Evolutionary conservation across 2,797 vertebrate genomes (phyloP).

Genomic region (Bradypodion pumilum): DNA sequence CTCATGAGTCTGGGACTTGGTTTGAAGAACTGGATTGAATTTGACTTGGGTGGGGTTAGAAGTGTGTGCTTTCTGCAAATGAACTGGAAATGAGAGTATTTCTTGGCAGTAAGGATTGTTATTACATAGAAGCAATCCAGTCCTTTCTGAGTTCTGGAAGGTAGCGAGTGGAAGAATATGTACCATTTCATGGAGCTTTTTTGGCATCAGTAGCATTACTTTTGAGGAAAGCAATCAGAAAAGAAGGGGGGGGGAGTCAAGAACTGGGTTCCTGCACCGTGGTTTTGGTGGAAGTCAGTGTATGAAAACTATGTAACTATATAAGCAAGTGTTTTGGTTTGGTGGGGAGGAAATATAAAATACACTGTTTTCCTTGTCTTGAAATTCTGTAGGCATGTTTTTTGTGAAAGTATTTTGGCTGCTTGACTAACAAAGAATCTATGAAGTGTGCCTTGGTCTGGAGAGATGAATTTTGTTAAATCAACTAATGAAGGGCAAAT

Average conservation of each 20-base stretch:
- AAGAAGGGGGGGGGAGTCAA: neutral
- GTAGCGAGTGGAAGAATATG: neutral
- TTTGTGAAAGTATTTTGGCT: neutral
- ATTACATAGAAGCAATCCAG: neutral
- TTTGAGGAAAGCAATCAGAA: constrained; percentile 3
- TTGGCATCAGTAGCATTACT: neutral
- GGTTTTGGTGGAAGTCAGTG: constrained; percentile 13
- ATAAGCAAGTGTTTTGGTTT: neutral
- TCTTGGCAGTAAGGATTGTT: constrained; percentile 16
- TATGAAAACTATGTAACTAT: constrained; percentile 12
- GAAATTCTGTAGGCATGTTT: neutral
- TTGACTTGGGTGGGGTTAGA: constrained; percentile 63
- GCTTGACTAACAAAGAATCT: neutral
- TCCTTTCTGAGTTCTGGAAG: neutral
- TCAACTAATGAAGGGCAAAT: neutral
- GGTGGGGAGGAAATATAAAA: neutral
- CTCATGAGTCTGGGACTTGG: constrained; percentile 57
- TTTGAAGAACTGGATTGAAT: constrained; percentile 41
- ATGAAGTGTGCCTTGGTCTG: neutral
- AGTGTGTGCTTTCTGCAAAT: constrained; percentile 38
- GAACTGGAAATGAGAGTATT: constrained; percentile 42
- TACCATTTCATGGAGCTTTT: constrained; percentile 3
- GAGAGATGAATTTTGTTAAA: constrained; percentile 1
- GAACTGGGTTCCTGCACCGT: neutral
- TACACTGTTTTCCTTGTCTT: neutral